Evolutionary conservation across 2,888 invertebrate species (phyloP), one percentile per base, ranked within the genome.

Genomic region (Dromius quadrimaculatus): DNA sequence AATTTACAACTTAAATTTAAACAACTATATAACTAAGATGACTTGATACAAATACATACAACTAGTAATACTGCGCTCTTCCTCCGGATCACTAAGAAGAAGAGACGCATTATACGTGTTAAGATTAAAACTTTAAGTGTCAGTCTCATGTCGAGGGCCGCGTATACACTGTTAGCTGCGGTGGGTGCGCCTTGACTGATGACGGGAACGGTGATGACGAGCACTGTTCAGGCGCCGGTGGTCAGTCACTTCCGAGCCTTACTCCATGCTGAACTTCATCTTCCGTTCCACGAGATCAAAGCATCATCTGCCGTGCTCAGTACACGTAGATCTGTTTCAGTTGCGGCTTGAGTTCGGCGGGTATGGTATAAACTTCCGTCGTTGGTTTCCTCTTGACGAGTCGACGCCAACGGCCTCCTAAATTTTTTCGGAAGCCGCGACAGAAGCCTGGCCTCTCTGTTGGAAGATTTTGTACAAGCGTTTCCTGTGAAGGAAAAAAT

Each of bases 301-400:
- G 61, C 76, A 70, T 17, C 17, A 22, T n/a, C n/a, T n/a, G n/a
- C n/a, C n/a, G n/a, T n/a, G n/a, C n/a, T 86, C 87, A 93, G 85
- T 93, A 94, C 81, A 94, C 93, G 84, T 93, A 94, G 80, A 94
- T 94, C 81, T 92, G 91, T 85, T 93, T 93, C 77, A 94, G 87
- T 85, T 94, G 93, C 77, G 93, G 92, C 83, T 92, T 92, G 79
- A 93, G 87, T 85, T 93, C 93, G 71, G 93, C 92, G 77, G 93
- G 93, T 86, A 94, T 93, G 83, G 91, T 90, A 85, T 92, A 92
- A 75, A 90, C 88, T 81, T 92, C 91, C 82, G 90, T 89, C 80
- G 89, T 89, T 74, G 92, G 90, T 86, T 93, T 93, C 87, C 90
- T 91, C 82, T 92, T 92, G 76, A 93, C 92, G 78, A 93, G 86